Conservation (phyloP, 2,113 vertebrate species). For the Rafetus swinhoei region DNA sequence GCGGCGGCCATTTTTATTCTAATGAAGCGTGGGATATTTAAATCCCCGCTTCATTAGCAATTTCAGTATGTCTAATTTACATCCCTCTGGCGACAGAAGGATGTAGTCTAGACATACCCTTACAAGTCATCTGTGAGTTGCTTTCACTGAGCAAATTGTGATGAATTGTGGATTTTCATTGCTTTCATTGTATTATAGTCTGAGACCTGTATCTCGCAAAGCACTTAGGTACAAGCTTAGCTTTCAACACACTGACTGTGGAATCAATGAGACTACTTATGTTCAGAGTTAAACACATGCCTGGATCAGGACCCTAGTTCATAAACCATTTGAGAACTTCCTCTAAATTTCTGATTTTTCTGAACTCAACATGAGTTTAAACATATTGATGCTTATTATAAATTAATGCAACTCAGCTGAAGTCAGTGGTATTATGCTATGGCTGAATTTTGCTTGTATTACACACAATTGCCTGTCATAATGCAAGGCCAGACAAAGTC, state of each 20-base stretch:
- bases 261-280: background rate
- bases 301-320: background rate
- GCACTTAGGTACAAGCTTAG: background rate
- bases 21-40: too few species aligned
- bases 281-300: background rate
- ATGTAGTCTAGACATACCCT: too few species aligned
- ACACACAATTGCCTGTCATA: background rate
- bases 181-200: conserved; percentile 9
- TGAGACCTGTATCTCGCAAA: background rate
- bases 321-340: background rate
- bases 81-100: too few species aligned
- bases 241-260: background rate
- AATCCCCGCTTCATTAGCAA: too few species aligned
- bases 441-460: background rate
- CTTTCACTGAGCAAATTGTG: conserved; percentile 13
- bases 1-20: too few species aligned
- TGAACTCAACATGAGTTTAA: background rate
- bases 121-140: conserved; percentile 3
- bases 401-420: background rate
- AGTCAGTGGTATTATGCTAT: background rate
- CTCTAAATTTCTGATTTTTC: background rate
- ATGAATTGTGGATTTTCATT: conserved; percentile 27
- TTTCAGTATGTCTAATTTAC: too few species aligned
- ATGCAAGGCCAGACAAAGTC: background rate
- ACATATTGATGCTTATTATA: background rate